Conservation (phyloP, 1,140 invertebrate species). For the Polypedilum vanderplanki region DNA sequence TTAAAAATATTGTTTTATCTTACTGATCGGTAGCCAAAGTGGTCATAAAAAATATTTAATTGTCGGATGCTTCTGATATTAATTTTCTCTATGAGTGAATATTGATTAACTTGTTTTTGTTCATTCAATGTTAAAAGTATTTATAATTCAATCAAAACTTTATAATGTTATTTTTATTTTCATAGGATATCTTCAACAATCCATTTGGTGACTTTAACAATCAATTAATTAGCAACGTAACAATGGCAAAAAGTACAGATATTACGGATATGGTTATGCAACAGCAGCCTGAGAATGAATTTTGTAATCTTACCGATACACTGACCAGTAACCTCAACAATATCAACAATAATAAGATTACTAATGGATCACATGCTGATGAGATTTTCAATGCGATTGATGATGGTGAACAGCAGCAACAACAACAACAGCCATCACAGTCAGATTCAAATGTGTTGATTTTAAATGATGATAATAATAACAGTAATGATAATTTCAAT, state of each 20-base stretch:
- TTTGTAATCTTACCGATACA: background rate
- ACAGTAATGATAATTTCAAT: background rate
- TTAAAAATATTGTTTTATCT: background rate
- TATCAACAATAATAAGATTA: conserved; percentile 1
- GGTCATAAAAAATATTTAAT: background rate
- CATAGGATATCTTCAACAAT: background rate
- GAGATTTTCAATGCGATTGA: background rate
- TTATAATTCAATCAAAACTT: background rate
- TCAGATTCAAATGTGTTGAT: background rate
- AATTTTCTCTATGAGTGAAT: conserved; percentile 12
- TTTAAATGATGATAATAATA: conserved; percentile 20
- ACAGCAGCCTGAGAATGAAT: background rate
- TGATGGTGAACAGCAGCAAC: background rate
- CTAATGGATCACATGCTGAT: background rate
- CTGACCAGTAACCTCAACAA: background rate
- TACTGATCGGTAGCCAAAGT: background rate
- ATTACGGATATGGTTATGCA: background rate
- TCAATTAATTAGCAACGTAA: background rate
- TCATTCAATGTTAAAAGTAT: background rate
- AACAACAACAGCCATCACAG: background rate
- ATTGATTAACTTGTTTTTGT: background rate
- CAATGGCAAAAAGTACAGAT: background rate
- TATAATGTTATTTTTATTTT: background rate
- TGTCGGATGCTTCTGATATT: conserved; percentile 11
- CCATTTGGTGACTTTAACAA: conserved; percentile 21